A percentile compares a stretch with the other conserved stretches of the same genome.
phyloP scores from a whole-genome alignment of 1,140 invertebrate genomes.

The Ganaspis sp. region DNA sequence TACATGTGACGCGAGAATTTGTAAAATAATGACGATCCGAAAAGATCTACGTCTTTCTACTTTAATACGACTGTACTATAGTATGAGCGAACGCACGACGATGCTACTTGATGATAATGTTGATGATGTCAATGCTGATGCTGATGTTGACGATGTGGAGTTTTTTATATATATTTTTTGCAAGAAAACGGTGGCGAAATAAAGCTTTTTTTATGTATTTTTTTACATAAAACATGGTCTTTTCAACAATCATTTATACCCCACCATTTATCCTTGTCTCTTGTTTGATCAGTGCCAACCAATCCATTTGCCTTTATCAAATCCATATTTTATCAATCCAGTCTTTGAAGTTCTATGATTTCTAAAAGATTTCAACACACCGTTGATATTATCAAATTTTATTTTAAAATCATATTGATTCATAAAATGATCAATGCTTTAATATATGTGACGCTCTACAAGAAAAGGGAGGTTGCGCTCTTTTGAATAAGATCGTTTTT shows the following conservation, averaged over 20 bases:
- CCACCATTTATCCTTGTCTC: no score
- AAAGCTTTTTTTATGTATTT: constrained; percentile 77
- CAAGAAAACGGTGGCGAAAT: constrained; percentile 78
- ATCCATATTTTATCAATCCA: no score
- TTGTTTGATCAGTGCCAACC: no score
- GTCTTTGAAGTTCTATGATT: no score
- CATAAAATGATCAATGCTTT: no score
- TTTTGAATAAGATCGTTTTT: no score
- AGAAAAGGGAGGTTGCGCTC: no score
- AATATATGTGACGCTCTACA: no score
- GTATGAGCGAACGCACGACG: constrained; percentile 59
- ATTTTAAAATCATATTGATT: no score
- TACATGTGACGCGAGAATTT: constrained; percentile 57
- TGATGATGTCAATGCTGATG: constrained; percentile 53
- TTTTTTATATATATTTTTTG: constrained; percentile 76
- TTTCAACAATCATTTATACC: not conserved
- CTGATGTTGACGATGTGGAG: constrained; percentile 61
- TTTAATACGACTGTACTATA: constrained; percentile 68
- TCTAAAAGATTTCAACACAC: no score
- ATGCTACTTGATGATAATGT: constrained; percentile 58
- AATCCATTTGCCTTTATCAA: no score
- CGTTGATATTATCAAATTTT: no score
- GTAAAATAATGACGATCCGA: constrained; percentile 58
- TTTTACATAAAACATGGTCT: constrained; percentile 71
- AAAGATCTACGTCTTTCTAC: constrained; percentile 58